Evolutionary conservation across 92 coral and sea anemone genomes (phyloP), one percentile per base, ranked within the genome.

Genomic region (Zoanthus sociatus): DNA sequence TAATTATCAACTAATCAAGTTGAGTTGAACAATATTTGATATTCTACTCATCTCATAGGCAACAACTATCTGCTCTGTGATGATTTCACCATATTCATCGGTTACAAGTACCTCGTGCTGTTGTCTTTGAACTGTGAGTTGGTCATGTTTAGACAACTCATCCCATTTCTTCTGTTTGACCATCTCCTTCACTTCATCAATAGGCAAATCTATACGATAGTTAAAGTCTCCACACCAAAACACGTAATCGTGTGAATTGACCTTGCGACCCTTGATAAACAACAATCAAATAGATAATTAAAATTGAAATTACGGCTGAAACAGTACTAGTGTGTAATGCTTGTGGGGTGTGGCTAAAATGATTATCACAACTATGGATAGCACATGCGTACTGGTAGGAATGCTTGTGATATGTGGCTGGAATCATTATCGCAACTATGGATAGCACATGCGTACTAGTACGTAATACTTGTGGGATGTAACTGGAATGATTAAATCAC

Each of bases 141-240:
- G 99, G 69, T 97, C 99, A 37, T 95, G 95, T 74, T 85, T 77
- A 37, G 87, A 76, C 63, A 97, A 91, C 16, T 79, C 94, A 14
- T 93, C 96, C 96, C 94, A 97, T 77, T 97, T 89, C 84, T 92
- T 93, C 78, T 93, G 93, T 84, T 89, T 93, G 44, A 97, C 87
- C 54, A 89, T 88, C 63, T 96, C 93, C 88, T 97, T 97, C 71
- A 97, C 99, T 16, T 95, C 98, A 14, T 95, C 98, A 67, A 95
- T 97, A 6, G 98, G 98, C 21, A 90, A 78, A 79, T 97, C 99
- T 51, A 97, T 92, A 47, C 99, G 98, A 82, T 97, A 97, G 91
- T 97, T 97, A 71, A 97, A 97, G 87, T 97, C 99, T 32, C 99
- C 99, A 82, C 99, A 95, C 98, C 99, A 97, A 89, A 97, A 97